These are phyloP conservation scores for Portevinia maculata DNA, from an alignment of 2,888 invertebrate species.

Conservation along the genomic window DNA sequence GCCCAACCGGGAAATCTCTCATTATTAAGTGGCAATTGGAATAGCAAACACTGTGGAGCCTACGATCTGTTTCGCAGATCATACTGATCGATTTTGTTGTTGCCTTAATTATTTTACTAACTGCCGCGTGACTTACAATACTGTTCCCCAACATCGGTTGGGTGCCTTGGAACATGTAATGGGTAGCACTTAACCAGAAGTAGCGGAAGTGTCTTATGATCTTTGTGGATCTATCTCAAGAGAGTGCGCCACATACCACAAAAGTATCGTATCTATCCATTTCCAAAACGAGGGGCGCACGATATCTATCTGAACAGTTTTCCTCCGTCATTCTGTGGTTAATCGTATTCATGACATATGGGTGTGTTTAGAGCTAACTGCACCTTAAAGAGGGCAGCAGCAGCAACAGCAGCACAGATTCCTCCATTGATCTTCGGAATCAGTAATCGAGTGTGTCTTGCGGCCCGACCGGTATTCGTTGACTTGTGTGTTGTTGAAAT, in stretches of 20 bases:
- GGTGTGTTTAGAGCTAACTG: constrained; percentile 71
- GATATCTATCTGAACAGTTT: constrained; percentile 36
- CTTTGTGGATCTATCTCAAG: constrained; percentile 38
- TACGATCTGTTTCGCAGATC: constrained; percentile 44
- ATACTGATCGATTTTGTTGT: constrained; percentile 51
- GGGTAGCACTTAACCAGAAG: constrained; percentile 46
- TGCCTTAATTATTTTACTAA: constrained; percentile 46
- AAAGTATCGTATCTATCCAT: constrained; percentile 13
- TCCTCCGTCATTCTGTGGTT: constrained; percentile 36
- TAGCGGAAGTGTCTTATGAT: constrained; percentile 67
- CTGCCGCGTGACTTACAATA: constrained; percentile 72
- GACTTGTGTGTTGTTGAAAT: constrained; percentile 15
- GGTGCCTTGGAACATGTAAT: constrained; percentile 27
- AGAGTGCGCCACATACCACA: constrained; percentile 4
- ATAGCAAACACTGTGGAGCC: constrained; percentile 50
- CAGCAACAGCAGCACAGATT: constrained; percentile 27
- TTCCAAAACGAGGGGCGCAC: constrained; percentile 10
- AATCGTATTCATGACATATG: constrained; percentile 74
- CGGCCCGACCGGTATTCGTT: constrained; percentile 35
- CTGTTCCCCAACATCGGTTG: constrained; percentile 30
- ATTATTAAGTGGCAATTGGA: constrained; percentile 30
- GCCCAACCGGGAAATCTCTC: constrained; percentile 9
- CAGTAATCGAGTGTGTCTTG: constrained; percentile 24
- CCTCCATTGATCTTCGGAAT: constrained; percentile 59
- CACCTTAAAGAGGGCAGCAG: constrained; percentile 67